Percentiles rank a stretch among this genome's conserved stretches.
These are phyloP conservation scores for Pyxicephalus adspersus DNA, from an alignment of 2,113 vertebrate species.

Conservation along the genomic window DNA sequence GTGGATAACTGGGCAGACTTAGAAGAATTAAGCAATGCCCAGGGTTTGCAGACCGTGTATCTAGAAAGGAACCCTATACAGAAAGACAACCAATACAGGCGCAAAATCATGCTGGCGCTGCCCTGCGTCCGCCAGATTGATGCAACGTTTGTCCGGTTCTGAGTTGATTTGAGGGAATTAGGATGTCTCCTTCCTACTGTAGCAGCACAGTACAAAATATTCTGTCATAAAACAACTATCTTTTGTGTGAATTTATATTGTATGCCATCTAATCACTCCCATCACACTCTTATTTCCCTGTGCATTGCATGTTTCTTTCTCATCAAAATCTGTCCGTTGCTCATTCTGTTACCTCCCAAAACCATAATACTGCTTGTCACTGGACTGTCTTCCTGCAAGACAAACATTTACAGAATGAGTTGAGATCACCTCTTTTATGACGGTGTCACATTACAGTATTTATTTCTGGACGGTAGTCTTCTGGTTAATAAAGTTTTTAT, in stretches of 20 bases:
- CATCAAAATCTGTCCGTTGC: not conserved
- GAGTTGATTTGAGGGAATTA: constrained; percentile 60
- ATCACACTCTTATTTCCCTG: constrained; percentile 1
- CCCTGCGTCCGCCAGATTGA: constrained; percentile 95
- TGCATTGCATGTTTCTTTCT: constrained; percentile 7
- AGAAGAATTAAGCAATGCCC: constrained; percentile 92
- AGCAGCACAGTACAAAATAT: constrained; percentile 51
- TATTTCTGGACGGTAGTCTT: constrained; percentile 21
- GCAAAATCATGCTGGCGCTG: constrained; percentile 95
- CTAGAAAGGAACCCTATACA: constrained; percentile 95
- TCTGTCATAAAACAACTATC: not conserved
- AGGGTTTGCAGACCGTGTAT: constrained; percentile 91
- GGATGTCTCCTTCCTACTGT: constrained; percentile 41
- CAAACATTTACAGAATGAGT: not conserved
- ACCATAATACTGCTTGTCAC: constrained; percentile 1
- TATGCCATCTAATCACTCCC: not conserved
- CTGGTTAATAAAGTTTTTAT: constrained; percentile 31
- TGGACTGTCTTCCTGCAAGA: constrained; percentile 6
- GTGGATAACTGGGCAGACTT: constrained; percentile 95
- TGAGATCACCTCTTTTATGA: not conserved
- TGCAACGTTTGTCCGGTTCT: constrained; percentile 95
- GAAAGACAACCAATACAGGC: constrained; percentile 94
- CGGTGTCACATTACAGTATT: constrained; percentile 25
- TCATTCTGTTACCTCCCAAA: constrained; percentile 7
- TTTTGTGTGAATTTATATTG: not conserved